Percentiles rank a stretch among this genome's conserved stretches.
Evolutionary conservation across 2,113 vertebrate species (phyloP).

Genomic region (Macaca nemestrina): DNA sequence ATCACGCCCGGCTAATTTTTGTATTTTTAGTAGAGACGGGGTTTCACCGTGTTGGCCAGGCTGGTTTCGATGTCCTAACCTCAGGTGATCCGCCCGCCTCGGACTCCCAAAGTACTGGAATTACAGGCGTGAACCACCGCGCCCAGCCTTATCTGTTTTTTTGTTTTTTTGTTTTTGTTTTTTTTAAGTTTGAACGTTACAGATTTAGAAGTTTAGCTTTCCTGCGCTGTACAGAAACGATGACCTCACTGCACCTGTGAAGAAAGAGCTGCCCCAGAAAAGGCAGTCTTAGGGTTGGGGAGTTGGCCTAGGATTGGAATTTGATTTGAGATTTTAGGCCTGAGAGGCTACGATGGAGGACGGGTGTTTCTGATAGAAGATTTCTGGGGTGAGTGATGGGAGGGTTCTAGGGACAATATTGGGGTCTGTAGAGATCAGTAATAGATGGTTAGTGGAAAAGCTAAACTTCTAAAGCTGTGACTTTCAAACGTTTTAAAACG

Average conservation of each 20-base stretch:
- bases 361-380: neutral
- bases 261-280: neutral
- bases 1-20: too few species aligned
- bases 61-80: too few species aligned
- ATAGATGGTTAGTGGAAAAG: neutral
- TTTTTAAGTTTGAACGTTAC: neutral
- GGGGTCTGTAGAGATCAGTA: neutral
- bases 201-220: neutral
- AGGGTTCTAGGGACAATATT: neutral
- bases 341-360: neutral
- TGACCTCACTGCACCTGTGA: neutral
- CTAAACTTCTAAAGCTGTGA: neutral
- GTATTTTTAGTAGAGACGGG: too few species aligned
- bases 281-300: neutral
- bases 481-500: neutral
- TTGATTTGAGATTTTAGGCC: constrained; percentile 4
- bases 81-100: too few species aligned
- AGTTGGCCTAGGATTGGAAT: neutral
- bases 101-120: too few species aligned
- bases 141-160: neutral
- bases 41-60: too few species aligned
- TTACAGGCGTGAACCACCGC: too few species aligned
- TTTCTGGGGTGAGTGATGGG: neutral
- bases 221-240: neutral
- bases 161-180: neutral